These are phyloP conservation scores for Maniola jurtina DNA, from an alignment of 1,140 invertebrate species.

Conservation along the genomic window DNA sequence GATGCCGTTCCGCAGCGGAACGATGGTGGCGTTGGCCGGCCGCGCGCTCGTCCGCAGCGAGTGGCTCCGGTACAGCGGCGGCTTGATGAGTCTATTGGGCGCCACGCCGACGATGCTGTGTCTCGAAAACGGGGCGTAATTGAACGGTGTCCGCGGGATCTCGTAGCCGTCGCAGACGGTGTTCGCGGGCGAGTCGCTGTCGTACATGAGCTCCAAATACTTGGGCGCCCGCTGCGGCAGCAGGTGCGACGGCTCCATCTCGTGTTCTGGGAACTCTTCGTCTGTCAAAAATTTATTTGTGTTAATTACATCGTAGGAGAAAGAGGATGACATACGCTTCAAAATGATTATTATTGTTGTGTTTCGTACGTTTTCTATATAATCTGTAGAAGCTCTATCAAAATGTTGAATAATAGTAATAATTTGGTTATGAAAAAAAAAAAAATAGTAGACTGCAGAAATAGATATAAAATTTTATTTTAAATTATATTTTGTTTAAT, in stretches of 20 bases:
- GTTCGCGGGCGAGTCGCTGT: slow-evolving; percentile 58
- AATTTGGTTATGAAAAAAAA: no score
- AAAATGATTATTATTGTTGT: no score
- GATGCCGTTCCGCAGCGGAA: slow-evolving; percentile 56
- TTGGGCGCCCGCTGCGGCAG: slow-evolving; percentile 74
- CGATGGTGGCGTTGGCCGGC: slow-evolving; percentile 64
- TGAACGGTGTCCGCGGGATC: slow-evolving; percentile 72
- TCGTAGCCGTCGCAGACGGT: slow-evolving; percentile 80
- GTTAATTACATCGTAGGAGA: background rate
- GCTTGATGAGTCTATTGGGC: slow-evolving; percentile 54
- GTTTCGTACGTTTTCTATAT: no score
- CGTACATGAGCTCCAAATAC: slow-evolving; percentile 80
- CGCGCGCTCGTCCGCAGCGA: slow-evolving; percentile 51
- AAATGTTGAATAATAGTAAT: no score
- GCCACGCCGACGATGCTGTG: slow-evolving; percentile 68
- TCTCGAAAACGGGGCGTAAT: slow-evolving; percentile 49
- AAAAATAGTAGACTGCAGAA: no score
- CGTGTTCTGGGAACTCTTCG: slow-evolving; percentile 61
- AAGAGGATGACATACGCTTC: slow-evolving; percentile 2
- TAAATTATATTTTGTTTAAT: slow-evolving; percentile 1
- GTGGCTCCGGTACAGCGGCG: slow-evolving; percentile 52
- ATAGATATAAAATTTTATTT: background rate
- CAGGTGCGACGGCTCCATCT: slow-evolving; percentile 64
- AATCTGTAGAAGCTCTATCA: no score
- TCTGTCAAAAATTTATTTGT: slow-evolving; percentile 43